These are phyloP conservation scores for Mastacembelus armatus DNA, from an alignment of 2,797 vertebrate species.

Conservation along the genomic window DNA sequence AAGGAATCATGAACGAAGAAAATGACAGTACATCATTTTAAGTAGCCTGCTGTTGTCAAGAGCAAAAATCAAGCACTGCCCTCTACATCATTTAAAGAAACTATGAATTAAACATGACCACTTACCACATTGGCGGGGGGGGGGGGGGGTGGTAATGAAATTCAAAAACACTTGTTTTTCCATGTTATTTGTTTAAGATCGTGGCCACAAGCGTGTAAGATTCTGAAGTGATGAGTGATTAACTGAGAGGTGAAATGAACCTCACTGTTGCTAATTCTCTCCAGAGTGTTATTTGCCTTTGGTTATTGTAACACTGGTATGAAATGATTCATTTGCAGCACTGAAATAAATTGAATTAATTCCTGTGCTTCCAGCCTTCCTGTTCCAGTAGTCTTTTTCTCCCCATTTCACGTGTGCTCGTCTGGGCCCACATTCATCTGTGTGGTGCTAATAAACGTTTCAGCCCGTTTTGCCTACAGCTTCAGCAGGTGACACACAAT, in stretches of 20 bases:
- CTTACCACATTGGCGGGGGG: slow-evolving; percentile 24
- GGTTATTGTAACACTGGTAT: slow-evolving; percentile 33
- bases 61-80: slow-evolving; percentile 29
- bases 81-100: slow-evolving; percentile 50
- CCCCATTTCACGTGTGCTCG: slow-evolving; percentile 25
- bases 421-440: slow-evolving; percentile 20
- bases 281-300: slow-evolving; percentile 39
- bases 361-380: slow-evolving; percentile 23
- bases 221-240: slow-evolving; percentile 48
- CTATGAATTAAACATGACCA: slow-evolving; percentile 65
- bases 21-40: slow-evolving; percentile 49
- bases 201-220: slow-evolving; percentile 1
- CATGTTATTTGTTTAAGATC: slow-evolving; percentile 46
- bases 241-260: slow-evolving; percentile 48
- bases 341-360: slow-evolving; percentile 39
- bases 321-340: slow-evolving; percentile 51
- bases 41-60: slow-evolving; percentile 31
- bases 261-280: slow-evolving; percentile 45
- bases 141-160: slow-evolving; percentile 27
- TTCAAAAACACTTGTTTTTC: slow-evolving; percentile 42
- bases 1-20: slow-evolving; percentile 20
- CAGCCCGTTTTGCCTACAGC: slow-evolving; percentile 36
- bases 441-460: slow-evolving; percentile 6
- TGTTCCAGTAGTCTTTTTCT: background rate
- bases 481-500: slow-evolving; percentile 40